Percentiles rank a stretch among this genome's conserved stretches.
Evolutionary conservation across 2,797 vertebrate species (phyloP).

Genomic region (Squalus acanthias): DNA sequence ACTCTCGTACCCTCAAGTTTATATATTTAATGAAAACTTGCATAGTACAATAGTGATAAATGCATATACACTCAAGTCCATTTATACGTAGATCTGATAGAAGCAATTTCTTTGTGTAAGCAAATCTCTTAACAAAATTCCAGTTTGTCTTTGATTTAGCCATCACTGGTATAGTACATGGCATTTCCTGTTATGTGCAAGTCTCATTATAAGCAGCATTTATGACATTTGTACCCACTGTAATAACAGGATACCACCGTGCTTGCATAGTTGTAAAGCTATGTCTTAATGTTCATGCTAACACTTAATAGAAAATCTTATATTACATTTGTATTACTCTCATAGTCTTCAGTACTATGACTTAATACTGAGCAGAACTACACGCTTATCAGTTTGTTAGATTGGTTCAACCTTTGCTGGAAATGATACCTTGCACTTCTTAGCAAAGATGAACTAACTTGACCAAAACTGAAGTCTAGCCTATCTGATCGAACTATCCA

Average conservation of each 20-base stretch:
- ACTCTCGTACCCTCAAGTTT: constrained; percentile 17
- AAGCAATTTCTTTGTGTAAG: constrained; percentile 31
- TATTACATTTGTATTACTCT: constrained; percentile 24
- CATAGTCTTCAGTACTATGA: neutral
- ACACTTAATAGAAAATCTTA: neutral
- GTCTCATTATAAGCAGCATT: constrained; percentile 15
- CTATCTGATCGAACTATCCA: neutral
- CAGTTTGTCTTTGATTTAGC: neutral
- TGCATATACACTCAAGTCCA: constrained; percentile 35
- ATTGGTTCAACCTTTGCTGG: neutral
- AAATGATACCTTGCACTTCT: neutral
- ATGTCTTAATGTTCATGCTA: neutral
- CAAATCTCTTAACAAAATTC: constrained; percentile 27
- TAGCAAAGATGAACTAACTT: neutral
- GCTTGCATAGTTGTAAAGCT: constrained; percentile 30
- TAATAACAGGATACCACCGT: constrained; percentile 24
- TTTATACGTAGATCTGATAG: constrained; percentile 21
- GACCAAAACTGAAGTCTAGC: neutral
- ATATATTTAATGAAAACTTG: constrained; percentile 38
- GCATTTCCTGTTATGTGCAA: constrained; percentile 9
- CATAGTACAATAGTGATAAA: constrained; percentile 37
- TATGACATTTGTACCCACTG: neutral
- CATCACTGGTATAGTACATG: neutral
- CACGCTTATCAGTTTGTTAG: neutral
- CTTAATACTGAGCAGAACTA: constrained; percentile 9